Base-by-base conservation (phyloP, 1,140 invertebrate species). In the Drosophila navojoa region DNA sequence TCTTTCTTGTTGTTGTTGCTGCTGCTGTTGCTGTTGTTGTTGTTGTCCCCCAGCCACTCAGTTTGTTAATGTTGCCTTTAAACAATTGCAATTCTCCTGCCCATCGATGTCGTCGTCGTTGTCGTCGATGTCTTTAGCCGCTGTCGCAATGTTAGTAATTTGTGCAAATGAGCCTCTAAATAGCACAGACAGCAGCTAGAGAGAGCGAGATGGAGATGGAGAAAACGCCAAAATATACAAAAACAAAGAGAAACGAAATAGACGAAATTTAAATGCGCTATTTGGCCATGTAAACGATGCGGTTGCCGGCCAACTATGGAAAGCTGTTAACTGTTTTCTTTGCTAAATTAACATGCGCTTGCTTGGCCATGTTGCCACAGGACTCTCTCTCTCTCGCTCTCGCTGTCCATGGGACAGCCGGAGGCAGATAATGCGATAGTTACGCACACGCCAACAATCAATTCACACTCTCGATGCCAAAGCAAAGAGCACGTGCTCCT, bases 131-230 rank as follows among this genome's bases (percentile, higher is more conserved):
- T 75, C 57, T 47, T 44, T 69, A 59, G 74, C 50, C 77, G 42
- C 76, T 86, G 81, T 86, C 76, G 82, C 82, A 87, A 87, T 86
- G 82, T 74, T 68, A 82, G 82, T 86, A 86, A 86, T 86, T 86
- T 86, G 82, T 86, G 82, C 82, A 86, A 86, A 86, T 86, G 82
- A 86, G 82, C 82, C 82, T 89, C 79, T 79, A 79, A 86, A 86
- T 78, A 71, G 81, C 81, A 66, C 66, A 72, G 66, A 66, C 70
- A 75, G 62, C 57, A 55, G 66, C 50, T 32, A 77, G 54, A 77
- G 54, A 71, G 42, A 58, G 45, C 53, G 1, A 49, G 9, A 35
- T 0, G 5, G 27, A 4, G 4, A 29, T 22, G 16, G 32, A 45
- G 29, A 45, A 22, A 22, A 22, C 19, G 19, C 19, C 19, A 22